Base-by-base conservation (phyloP, 2,797 vertebrate genomes). In the Atherinosoma microstoma region DNA sequence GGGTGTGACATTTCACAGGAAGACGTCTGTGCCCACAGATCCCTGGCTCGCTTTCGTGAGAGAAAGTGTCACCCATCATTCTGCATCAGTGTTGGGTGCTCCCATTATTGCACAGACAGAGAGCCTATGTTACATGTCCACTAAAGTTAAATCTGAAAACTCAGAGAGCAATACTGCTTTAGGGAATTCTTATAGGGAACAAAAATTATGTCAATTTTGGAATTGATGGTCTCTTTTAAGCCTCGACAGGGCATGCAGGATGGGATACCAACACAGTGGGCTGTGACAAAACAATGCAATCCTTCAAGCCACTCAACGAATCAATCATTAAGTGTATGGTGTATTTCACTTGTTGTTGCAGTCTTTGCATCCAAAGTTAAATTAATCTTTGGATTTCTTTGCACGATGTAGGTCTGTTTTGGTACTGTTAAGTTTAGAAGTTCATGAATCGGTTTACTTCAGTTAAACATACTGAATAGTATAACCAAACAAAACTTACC, bases 1-100 rank as follows among this genome's bases (percentile, higher is more conserved):
- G 89, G 90, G 91, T 94, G 94, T 90, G 91, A 94, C 90, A 92
- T 94, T 95, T 95, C 92, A 90, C 93, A 89, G 85, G 89, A 92
- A 92, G 93, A 88, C 79, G 79, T 86, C 90, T 88, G 91, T 86
- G 87, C 87, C 82, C 89, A 85, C 86, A 89, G 82, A 82, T 90
- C 89, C 66, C 85, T 70, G 75, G 75, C 84, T 81, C 6, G 67
- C 70, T 67, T 67, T 27, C 58, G 24, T 45, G 79, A 76, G 67
- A 67, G 35, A 85, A 73, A 70, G 75, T 63, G 79, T 82, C 84
- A 74, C 74, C 73, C 68, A 62, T 84, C 72, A 67, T 34, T 66
- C 68, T 71, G 75, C 60, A 82, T 75, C 67, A 69, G 69, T 63
- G 70, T 83, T 58, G 47, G 67, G 40, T n/a, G 35, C 75, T 67